Evolutionary conservation across 2,797 vertebrate species (phyloP), one percentile per base, ranked within the genome.

Genomic region (Myotis vivesi): DNA sequence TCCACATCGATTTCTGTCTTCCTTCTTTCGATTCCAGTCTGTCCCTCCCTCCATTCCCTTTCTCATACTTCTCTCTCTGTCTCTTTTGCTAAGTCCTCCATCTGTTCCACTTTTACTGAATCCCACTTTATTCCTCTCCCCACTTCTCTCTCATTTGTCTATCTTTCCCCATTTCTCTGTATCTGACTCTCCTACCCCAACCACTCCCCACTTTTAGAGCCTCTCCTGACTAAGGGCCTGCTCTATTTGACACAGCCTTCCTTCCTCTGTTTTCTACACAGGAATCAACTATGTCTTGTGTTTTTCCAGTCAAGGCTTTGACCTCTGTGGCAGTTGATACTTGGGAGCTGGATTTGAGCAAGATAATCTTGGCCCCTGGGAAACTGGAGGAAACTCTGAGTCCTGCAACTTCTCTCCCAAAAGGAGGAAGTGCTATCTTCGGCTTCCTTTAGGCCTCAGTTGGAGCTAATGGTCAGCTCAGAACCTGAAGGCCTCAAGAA

Each of bases 1-100:
- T 51, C 33, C 15, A 55, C 19, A 33, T 62, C 51, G 17, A 25
- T n/a, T 64, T 85, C 44, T 94, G 33, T 79, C 80, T 87, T 82
- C 12, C 72, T 87, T 77, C 41, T 68, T 13, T 83, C 7, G 3
- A 49, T 66, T 10, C 20, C 41, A 84, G 23, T 25, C 5, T 79
- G 17, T 44, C 51, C 57, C 23, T 59, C 20, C 53, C 30, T 55
- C 4, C 55, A 25, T 41, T 19, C 19, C 53, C 23, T 76, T 30
- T 66, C 46, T 57, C 44, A 33, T 41, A 19, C 17, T 38, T 62
- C 11, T 46, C 17, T 49, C n/a, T 84, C 71, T 89, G 8, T 49
- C 53, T 85, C 53, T 49, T n/a, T 76, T 71, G 17, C n/a, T 84
- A 33, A 73, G 51, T 94, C 33, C 83, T 95, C 86, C 81, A 90